These are phyloP conservation scores for Seira musarum DNA, from an alignment of 2,888 invertebrate species.

Conservation along the genomic window DNA sequence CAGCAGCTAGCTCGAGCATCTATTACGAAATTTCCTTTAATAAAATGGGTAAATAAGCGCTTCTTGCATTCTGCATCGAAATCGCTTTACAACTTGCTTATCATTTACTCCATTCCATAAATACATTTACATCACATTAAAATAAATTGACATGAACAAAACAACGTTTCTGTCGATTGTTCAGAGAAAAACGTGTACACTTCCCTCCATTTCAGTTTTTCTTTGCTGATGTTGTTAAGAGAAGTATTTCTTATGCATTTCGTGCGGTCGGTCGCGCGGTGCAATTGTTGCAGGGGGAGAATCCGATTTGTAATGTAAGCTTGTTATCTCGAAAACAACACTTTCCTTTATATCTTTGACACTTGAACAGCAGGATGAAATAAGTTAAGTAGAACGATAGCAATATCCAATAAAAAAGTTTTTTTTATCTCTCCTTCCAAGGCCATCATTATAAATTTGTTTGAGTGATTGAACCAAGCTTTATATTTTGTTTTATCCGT, in stretches of 20 bases:
- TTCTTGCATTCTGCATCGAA: too few species aligned
- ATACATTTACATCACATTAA: conserved; percentile 10
- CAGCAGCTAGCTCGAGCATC: too few species aligned
- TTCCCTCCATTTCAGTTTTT: background rate
- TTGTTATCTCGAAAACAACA: conserved; percentile 48
- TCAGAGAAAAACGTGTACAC: background rate
- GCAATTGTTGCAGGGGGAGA: conserved; percentile 22
- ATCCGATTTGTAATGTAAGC: conserved; percentile 51
- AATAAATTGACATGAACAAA: conserved; percentile 1
- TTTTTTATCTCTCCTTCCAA: background rate
- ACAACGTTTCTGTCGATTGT: too few species aligned
- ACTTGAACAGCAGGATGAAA: conserved; percentile 23
- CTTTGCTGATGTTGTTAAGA: background rate
- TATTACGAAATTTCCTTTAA: too few species aligned
- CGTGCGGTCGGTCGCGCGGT: background rate
- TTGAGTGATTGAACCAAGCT: background rate
- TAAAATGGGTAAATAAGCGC: too few species aligned
- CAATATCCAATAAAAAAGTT: background rate
- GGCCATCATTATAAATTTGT: conserved; percentile 6
- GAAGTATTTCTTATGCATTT: background rate
- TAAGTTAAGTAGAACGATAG: background rate
- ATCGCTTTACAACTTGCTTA: background rate
- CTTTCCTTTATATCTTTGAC: conserved; percentile 47
- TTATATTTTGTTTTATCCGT: too few species aligned
- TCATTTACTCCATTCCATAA: background rate